These are phyloP conservation scores for Cotesia congregata DNA, from an alignment of 2,888 invertebrate genomes.

Conservation along the genomic window DNA sequence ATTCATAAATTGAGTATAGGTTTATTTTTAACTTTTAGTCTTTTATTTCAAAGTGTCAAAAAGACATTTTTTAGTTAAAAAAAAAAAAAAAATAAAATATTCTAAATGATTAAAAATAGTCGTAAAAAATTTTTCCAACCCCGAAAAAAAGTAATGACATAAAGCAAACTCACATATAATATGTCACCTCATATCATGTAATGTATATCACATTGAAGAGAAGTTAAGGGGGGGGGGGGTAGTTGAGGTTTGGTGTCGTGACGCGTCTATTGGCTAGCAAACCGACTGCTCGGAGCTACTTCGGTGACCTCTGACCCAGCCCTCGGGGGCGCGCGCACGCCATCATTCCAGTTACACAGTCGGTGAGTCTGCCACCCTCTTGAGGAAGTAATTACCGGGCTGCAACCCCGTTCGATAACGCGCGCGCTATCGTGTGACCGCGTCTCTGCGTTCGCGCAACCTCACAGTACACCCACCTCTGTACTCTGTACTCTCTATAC, in stretches of 20 bases:
- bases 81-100: too few species aligned
- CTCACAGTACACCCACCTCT: constrained; percentile 26
- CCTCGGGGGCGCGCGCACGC: constrained; percentile 65
- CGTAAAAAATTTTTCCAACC: not conserved
- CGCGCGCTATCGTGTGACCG: constrained; percentile 53
- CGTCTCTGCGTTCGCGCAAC: constrained; percentile 45
- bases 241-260: constrained; percentile 41
- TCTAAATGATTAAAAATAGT: too few species aligned
- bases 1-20: too few species aligned
- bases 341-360: constrained; percentile 54
- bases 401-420: constrained; percentile 66
- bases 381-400: constrained; percentile 66
- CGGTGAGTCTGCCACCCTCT: constrained; percentile 36
- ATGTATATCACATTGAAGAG: constrained; percentile 31
- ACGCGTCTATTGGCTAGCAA: constrained; percentile 63
- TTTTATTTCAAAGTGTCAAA: too few species aligned
- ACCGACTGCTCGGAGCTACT: constrained; percentile 57
- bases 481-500: constrained; percentile 4
- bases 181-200: not conserved
- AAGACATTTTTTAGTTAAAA: too few species aligned
- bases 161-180: not conserved
- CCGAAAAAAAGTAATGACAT: not conserved
- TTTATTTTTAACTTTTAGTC: too few species aligned
- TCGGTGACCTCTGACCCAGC: constrained; percentile 66
- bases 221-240: constrained; percentile 31